Percentiles rank a stretch among this genome's conserved stretches.
phyloP scores from a whole-genome alignment of 1,140 invertebrate species.

The Drosophila melanica region DNA sequence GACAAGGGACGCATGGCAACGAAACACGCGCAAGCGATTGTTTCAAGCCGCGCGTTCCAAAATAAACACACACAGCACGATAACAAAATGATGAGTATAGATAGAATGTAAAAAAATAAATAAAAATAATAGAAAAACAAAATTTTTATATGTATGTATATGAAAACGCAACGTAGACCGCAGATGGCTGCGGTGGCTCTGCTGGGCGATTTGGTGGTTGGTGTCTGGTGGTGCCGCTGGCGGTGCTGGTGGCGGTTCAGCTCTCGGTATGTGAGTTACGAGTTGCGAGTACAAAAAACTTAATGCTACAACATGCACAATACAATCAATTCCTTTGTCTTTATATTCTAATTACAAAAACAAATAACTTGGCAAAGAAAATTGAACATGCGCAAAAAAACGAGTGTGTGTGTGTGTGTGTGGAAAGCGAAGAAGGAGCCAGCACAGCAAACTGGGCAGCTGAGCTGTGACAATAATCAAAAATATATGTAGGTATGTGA shows the following conservation, averaged over 20 bases:
- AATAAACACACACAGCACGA: constrained; percentile 15
- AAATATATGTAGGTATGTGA: neutral
- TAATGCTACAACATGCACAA: constrained; percentile 41
- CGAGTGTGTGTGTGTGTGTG: constrained; percentile 1
- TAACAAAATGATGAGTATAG: neutral
- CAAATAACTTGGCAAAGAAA: neutral
- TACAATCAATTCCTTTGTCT: neutral
- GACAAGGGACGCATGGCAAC: neutral
- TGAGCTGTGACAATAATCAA: constrained; percentile 23
- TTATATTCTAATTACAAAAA: constrained; percentile 29
- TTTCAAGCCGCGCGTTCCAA: constrained; percentile 30
- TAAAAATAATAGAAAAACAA: neutral
- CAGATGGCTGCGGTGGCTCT: constrained; percentile 19
- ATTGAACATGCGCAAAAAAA: constrained; percentile 30
- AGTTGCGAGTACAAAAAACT: constrained; percentile 16
- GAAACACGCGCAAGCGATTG: constrained; percentile 15
- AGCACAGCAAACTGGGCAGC: constrained; percentile 51
- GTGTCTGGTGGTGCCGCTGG: constrained; percentile 54
- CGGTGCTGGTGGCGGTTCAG: constrained; percentile 36
- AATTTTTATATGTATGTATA: neutral
- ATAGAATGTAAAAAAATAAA: neutral
- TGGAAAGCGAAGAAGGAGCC: constrained; percentile 38
- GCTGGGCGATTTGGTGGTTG: constrained; percentile 51
- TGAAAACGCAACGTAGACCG: constrained; percentile 22
- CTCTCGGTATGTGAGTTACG: neutral